Evolutionary conservation across 2,113 vertebrate species (phyloP), one percentile per base, ranked within the genome.

Genomic region (Dicerorhinus sumatrensis): DNA sequence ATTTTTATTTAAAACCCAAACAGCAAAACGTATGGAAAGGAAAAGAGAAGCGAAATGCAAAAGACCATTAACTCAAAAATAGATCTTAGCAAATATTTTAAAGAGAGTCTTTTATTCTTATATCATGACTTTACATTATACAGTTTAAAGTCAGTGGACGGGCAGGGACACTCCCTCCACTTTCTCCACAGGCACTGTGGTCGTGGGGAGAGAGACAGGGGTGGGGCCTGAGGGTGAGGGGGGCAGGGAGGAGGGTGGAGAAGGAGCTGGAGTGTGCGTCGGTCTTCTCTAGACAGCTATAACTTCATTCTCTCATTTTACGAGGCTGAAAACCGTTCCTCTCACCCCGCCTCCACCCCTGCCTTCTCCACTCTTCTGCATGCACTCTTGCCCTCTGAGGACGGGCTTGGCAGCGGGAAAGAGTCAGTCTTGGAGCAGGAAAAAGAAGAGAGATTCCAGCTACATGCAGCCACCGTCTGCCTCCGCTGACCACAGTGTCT

Each of bases 11-110:
- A 56, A 97, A 96, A 85, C 42, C 25, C 84, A 54, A 94, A 54
- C 6, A 96, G 33, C 58, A 75, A 94, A 88, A 72, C 46, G 20
- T 72, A 31, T 87, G 92, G 94, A 92, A 63, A 94, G 72, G 27
- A 96, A 75, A 77, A 94, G 27, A 86, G 69, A 96, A 90, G 51
- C 33, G 48, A 97, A 97, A 95, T 62, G 36, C 72, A 25, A 98
- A 97, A 92, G 51, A 95, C 83, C 65, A 72, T 72, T 91, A 91
- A 91, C 92, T 93, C 16, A 93, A 98, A 97, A 98, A 98, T 96
- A 98, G 95, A 88, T 92, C 42, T 93, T 89, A 79, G 13, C 75
- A 94, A 96, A 95, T 97, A 97, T 97, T 93, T 96, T 97, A 96
- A 98, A 51, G 77, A 75, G 36, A 96, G 77, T 63, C 65, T 92